phyloP scores from a whole-genome alignment of 2,113 vertebrate species.

The Butorides virescens region DNA sequence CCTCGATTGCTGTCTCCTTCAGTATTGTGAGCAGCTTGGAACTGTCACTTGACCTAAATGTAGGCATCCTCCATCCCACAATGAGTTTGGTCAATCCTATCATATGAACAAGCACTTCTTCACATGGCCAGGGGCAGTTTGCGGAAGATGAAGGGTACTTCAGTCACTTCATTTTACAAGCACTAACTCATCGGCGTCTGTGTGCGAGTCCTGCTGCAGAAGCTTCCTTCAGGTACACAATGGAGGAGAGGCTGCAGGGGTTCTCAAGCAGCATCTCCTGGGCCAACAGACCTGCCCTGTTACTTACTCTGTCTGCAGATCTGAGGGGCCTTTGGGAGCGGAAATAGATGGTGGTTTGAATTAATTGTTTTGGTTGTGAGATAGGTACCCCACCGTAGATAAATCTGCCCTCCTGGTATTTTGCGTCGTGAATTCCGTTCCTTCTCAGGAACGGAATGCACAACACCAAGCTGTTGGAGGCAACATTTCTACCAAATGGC shows the following conservation, averaged over 20 bases:
- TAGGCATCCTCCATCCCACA: neutral
- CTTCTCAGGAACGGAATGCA: neutral
- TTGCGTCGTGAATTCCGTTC: neutral
- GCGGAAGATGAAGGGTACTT: neutral
- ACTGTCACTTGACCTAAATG: neutral
- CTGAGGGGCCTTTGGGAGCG: neutral
- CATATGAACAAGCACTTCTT: neutral
- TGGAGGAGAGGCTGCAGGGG: neutral
- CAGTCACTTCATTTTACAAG: neutral
- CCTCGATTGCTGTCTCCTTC: neutral
- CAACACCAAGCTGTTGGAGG: neutral
- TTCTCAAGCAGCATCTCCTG: neutral
- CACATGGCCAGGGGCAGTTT: fast-evolving
- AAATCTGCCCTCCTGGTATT: neutral
- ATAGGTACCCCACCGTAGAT: neutral
- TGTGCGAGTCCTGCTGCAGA: neutral
- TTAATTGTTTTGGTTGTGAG: neutral
- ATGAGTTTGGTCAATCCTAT: neutral
- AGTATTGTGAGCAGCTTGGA: neutral
- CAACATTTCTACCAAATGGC: neutral
- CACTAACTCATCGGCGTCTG: neutral
- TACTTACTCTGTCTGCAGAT: neutral
- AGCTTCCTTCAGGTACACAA: fast-evolving
- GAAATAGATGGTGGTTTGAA: neutral
- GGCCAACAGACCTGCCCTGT: neutral